Percentiles rank a stretch among this genome's conserved stretches.
phyloP scores from a whole-genome alignment of 2,113 vertebrate genomes.

The Neolamprologus brichardi region DNA sequence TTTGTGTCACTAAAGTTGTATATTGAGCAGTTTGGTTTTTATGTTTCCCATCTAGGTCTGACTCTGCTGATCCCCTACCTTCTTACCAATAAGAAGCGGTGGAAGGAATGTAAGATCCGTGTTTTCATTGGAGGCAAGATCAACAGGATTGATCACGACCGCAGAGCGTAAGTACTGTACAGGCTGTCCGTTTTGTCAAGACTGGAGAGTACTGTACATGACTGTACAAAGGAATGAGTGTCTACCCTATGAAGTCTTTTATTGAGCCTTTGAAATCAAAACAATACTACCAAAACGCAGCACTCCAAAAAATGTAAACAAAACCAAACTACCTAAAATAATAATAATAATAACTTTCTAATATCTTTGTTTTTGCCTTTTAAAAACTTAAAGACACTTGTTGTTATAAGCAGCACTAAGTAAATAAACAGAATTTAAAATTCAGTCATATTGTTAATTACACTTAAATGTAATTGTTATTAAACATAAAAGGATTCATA shows the following conservation, averaged over 20 bases:
- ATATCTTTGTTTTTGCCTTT: not conserved
- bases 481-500: not conserved
- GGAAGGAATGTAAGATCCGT: constrained; percentile 77
- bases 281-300: not conserved
- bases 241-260: not conserved
- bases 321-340: not conserved
- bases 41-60: constrained; percentile 69
- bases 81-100: constrained; percentile 86
- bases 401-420: not conserved
- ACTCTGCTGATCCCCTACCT: constrained; percentile 95
- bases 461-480: not conserved
- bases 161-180: constrained; percentile 84
- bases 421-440: not conserved
- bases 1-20: not conserved
- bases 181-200: accelerated
- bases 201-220: not conserved
- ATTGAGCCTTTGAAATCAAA: not conserved
- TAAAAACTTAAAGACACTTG: not conserved
- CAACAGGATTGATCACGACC: constrained; percentile 97
- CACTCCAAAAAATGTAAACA: not conserved
- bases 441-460: not conserved
- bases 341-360: not conserved
- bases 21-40: not conserved
- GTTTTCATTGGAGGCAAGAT: constrained; percentile 82
- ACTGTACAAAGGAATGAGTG: not conserved